Evolutionary conservation across 2,888 invertebrate genomes (phyloP).

Genomic region (Azorinus chamasolen): DNA sequence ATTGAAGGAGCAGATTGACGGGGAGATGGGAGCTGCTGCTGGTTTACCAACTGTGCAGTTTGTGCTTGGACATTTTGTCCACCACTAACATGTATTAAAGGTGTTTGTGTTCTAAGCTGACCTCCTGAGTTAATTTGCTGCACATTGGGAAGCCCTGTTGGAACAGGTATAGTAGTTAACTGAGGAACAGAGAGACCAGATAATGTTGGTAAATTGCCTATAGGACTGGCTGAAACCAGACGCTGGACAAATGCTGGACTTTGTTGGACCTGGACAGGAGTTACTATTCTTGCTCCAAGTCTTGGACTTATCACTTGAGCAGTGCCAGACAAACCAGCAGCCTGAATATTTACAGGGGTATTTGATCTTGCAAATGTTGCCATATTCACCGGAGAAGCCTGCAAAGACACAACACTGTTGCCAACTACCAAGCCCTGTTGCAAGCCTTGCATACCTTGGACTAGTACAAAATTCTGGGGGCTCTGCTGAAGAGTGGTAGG

Average conservation of each 20-base stretch:
- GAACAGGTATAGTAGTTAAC: conserved; percentile 21
- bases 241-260: conserved; percentile 44
- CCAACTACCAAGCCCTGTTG: conserved; percentile 54
- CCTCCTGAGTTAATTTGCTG: conserved; percentile 17
- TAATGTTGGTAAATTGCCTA: conserved; percentile 15
- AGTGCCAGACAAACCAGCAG: conserved; percentile 40
- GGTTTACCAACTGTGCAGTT: background rate
- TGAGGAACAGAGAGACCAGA: conserved; percentile 22
- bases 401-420: conserved; percentile 54
- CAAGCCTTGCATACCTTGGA: conserved; percentile 60
- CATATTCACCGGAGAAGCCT: conserved; percentile 50
- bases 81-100: conserved; percentile 22
- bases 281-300: conserved; percentile 40
- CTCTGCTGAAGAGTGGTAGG: conserved; percentile 30
- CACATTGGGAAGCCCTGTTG: conserved; percentile 10
- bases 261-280: conserved; percentile 20
- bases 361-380: conserved; percentile 33
- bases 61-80: conserved; percentile 21
- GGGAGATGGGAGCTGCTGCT: too few relatives aligned
- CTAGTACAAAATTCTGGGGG: conserved; percentile 55
- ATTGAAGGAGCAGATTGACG: too few relatives aligned
- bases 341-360: conserved; percentile 43
- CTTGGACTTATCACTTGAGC: conserved; percentile 43
- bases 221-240: conserved; percentile 34
- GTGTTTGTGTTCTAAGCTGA: conserved; percentile 35